These are phyloP conservation scores for Trichonephila clavata DNA, from an alignment of 1,140 invertebrate species.

Conservation along the genomic window DNA sequence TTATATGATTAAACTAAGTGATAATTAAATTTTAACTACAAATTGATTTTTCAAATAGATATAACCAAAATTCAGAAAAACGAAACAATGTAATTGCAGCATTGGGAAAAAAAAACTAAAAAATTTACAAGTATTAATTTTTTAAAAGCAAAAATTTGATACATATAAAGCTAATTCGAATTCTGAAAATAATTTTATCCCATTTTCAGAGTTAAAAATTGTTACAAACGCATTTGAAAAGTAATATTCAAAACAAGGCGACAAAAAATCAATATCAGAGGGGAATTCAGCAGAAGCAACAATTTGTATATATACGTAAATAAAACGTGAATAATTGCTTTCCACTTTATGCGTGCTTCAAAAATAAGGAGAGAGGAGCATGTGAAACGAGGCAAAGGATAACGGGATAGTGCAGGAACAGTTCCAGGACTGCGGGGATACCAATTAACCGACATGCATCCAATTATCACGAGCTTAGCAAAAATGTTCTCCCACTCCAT, in stretches of 20 bases:
- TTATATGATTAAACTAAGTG: no score
- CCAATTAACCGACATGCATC: conserved; percentile 41
- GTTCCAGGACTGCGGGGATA: conserved; percentile 9
- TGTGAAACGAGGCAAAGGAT: not conserved
- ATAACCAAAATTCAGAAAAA: no score
- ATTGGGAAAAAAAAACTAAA: no score
- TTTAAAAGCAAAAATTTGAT: no score
- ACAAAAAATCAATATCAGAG: not conserved
- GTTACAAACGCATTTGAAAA: not conserved
- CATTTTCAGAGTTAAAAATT: no score
- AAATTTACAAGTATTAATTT: no score
- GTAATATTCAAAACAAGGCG: not conserved
- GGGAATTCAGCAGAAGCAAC: not conserved
- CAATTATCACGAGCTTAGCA: conserved; percentile 32
- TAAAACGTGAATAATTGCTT: not conserved
- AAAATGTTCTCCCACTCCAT: conserved; percentile 14
- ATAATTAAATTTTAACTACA: no score
- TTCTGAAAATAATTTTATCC: no score
- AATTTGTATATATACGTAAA: not conserved
- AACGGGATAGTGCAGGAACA: not conserved
- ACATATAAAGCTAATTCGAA: no score
- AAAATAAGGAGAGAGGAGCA: conserved; percentile 12
- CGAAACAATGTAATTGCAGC: no score
- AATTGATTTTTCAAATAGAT: no score
- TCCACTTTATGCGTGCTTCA: not conserved